Base-by-base conservation (phyloP, 2,888 invertebrate genomes). In the Cephus sareptanus region DNA sequence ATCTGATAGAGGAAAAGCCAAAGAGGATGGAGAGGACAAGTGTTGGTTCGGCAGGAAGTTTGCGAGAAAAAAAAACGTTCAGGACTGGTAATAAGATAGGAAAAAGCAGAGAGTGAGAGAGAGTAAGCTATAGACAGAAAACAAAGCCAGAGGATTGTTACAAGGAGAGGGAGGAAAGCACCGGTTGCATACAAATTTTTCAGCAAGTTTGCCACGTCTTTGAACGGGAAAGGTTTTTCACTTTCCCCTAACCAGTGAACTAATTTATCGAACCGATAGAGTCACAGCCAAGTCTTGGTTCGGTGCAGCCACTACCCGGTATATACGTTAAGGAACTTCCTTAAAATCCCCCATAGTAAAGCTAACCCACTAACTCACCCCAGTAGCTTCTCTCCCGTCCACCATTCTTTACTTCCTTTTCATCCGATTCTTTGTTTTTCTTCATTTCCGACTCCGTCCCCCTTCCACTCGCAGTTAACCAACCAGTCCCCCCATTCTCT, bases 171-270 rank as follows among this genome's bases (percentile, higher is more conserved):
- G 76, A 82, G 79, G 79, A 81, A 83, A 86, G 83, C 82, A 40
- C 79, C 81, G 78, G 84, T 85, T 87, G 89, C 88, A 89, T 89
- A 89, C 88, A 88, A 88, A 90, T 88, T 84, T 81, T 77, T 76
- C 79, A 31, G 77, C 1, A 40, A 40, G 40, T 40, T 40, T 40
- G 6, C 40, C 40, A 15, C 15, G 40, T 40, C 40, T 40, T 40
- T 15, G 40, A 40, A 15, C 40, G 40, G 15, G 15, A 15, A 15
- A 40, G 40, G 40, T 40, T 15, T 40, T 40, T 40, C 40, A 40
- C 40, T 40, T 40, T 40, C 15, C 40, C 40, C 40, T 40, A 40
- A 40, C 40, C 40, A 40, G 6, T 1, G 15, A 40, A 40, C 40
- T 40, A 40, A 40, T 40, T 40, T 40, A 40, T 40, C 40, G 40